Base-by-base conservation (phyloP, 2,113 vertebrate species). In the Colistium nudipinnis region DNA sequence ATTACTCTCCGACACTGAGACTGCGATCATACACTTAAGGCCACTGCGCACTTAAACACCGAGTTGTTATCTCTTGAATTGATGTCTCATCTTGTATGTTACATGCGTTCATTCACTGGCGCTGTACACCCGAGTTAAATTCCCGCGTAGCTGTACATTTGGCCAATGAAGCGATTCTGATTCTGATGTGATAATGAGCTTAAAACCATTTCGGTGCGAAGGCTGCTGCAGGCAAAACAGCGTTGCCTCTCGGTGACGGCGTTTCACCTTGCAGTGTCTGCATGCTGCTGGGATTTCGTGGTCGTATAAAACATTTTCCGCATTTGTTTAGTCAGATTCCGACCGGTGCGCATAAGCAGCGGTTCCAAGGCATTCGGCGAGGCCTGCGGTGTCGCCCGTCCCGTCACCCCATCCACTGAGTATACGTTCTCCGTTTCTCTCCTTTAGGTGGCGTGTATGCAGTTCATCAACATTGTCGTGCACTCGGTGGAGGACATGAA, bases 401-500 rank as follows among this genome's bases (percentile, higher is more conserved):
- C n/a, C n/a, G 35, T 12, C 19, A 25, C 17, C 5, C 28, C 28
- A n/a, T 25, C 39, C 2, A 10, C n/a, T 59, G 20, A 59, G 24
- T 7, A 13, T 19, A 2, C 66, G 36, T 16, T 43, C 8, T 17
- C 9, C 69, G 11, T 65, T n/a, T 53, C 3, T 20, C 6, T 72
- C 16, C n/a, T 48, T 30, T 76, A 99, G 97, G 97, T 98, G 63
- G 97, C 97, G 17, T 98, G 97, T 59, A 99, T 99, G 97, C 97
- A 99, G 91, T 99, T 99, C 89, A 99, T 99, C 90, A 99, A 99
- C 89, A 99, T 99, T 1, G 97, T 98, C 33, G 97, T 99, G 67
- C 97, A 99, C 88, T 99, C 97, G 0, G 97, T 99, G 73, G 97
- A 99, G 83, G 97, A 99, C 85, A 98, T 99, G 97, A 99, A 99